phyloP scores from a whole-genome alignment of 1,140 invertebrate species.

The Diabrotica virgifera region DNA sequence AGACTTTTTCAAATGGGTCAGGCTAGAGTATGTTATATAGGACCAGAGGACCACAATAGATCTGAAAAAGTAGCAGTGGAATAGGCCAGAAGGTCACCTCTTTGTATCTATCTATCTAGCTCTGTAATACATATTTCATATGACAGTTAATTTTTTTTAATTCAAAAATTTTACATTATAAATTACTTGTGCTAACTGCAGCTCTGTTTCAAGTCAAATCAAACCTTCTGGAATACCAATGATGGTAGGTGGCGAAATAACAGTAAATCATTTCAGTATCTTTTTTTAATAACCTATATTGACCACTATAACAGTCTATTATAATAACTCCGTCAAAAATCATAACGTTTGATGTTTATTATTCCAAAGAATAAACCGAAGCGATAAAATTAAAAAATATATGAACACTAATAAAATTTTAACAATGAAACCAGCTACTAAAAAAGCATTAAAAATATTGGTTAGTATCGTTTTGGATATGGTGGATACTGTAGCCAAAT shows the following conservation, averaged over 20 bases:
- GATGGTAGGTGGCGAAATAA: constrained; percentile 16
- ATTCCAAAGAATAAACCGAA: constrained; percentile 14
- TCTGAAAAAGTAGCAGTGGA: no score
- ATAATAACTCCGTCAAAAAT: constrained; percentile 21
- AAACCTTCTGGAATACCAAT: constrained; percentile 4
- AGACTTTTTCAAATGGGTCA: no score
- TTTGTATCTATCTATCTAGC: no score
- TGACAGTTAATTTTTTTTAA: no score
- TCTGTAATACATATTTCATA: no score
- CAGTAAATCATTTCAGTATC: constrained; percentile 18
- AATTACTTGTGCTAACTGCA: no score
- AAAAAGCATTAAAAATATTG: constrained; percentile 19
- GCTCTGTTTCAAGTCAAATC: background rate
- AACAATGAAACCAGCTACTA: constrained; percentile 15
- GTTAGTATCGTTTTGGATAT: constrained; percentile 5
- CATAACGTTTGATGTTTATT: constrained; percentile 17
- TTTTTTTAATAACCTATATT: constrained; percentile 16
- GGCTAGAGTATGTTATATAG: no score
- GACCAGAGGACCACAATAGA: no score
- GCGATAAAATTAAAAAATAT: constrained; percentile 16
- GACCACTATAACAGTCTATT: constrained; percentile 13
- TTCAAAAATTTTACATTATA: no score
- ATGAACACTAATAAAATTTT: constrained; percentile 16
- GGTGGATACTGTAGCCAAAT: background rate
- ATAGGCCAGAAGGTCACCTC: no score